Conservation (phyloP, 2,888 invertebrate genomes). For the Nematopogon swammerdamellus region DNA sequence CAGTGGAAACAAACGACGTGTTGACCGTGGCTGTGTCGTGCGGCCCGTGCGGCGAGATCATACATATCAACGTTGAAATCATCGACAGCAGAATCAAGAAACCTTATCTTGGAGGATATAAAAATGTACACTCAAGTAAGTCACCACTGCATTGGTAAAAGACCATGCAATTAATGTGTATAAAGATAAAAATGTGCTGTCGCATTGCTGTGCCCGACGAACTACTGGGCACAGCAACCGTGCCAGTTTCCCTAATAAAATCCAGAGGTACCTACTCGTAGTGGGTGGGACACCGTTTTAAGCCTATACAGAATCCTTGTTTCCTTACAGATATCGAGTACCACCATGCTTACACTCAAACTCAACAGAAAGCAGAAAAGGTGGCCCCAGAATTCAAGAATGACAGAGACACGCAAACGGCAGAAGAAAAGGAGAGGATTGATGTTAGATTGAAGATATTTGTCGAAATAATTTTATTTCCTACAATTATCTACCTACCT, state of each 20-base stretch:
- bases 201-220: too few species aligned
- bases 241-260: too few species aligned
- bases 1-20: conserved; percentile 39
- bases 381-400: conserved; percentile 46
- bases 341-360: conserved; percentile 82
- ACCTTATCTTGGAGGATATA: conserved; percentile 80
- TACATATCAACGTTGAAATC: conserved; percentile 46
- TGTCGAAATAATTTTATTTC: background rate
- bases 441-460: conserved; percentile 28
- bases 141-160: too few species aligned
- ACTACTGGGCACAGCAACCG: too few species aligned
- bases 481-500: background rate
- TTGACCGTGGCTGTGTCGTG: conserved; percentile 39
- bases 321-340: conserved; percentile 60
- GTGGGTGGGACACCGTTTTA: too few species aligned
- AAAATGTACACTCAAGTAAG: conserved; percentile 63
- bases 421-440: conserved; percentile 44
- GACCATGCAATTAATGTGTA: too few species aligned
- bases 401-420: conserved; percentile 67
- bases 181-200: too few species aligned
- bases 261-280: too few species aligned
- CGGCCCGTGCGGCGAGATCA: conserved; percentile 19
- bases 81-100: conserved; percentile 58
- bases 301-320: too few species aligned
- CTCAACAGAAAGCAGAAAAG: conserved; percentile 59